phyloP scores from a whole-genome alignment of 2,113 vertebrate species.

The Limanda limanda region DNA sequence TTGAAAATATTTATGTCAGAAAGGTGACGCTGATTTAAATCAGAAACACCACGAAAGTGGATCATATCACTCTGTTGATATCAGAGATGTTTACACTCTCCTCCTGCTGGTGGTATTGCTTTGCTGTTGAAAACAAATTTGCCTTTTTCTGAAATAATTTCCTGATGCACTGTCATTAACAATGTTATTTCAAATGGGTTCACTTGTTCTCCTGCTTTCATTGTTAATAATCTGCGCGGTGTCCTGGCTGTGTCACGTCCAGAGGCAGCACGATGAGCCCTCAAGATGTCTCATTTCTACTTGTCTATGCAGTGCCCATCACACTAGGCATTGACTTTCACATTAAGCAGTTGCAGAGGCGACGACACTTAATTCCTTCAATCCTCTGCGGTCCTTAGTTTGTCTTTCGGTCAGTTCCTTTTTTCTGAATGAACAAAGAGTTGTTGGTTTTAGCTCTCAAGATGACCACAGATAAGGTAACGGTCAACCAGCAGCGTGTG shows the following conservation, averaged over 20 bases:
- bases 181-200: neutral
- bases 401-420: neutral
- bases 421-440: neutral
- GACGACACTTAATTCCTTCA: neutral
- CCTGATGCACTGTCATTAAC: neutral
- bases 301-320: neutral
- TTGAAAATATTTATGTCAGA: neutral
- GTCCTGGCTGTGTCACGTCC: neutral
- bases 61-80: neutral
- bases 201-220: neutral
- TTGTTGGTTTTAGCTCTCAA: no score
- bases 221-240: neutral
- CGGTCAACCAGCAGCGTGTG: no score
- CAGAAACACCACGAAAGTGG: neutral
- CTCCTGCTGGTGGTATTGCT: neutral
- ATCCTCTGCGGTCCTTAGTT: neutral
- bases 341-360: neutral
- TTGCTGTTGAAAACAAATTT: no score
- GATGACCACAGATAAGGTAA: no score
- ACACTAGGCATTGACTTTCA: neutral
- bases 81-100: neutral
- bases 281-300: neutral
- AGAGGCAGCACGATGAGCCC: neutral
- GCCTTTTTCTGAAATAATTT: no score
- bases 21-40: neutral